A percentile compares a stretch with the other conserved stretches of the same genome.
Conservation (phyloP, 2,113 vertebrate genomes). For the Craseonycteris thonglongyai region DNA sequence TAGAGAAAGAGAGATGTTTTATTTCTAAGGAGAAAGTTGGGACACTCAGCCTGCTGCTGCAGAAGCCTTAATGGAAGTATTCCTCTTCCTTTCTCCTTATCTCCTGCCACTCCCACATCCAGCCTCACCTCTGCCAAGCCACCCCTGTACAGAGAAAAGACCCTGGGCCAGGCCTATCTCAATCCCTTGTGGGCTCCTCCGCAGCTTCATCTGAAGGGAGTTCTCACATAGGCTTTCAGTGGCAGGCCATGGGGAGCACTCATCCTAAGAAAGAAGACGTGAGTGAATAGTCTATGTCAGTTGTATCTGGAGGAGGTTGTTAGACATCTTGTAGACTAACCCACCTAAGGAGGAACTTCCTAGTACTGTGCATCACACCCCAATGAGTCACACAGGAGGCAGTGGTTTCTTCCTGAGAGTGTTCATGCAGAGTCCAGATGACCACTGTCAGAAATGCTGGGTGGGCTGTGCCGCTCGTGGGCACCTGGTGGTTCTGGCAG, state of each 20-base stretch:
- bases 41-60: neutral
- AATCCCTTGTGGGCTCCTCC: neutral
- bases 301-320: neutral
- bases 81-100: neutral
- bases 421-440: neutral
- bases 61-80: accelerated
- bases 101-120: neutral
- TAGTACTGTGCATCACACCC: neutral
- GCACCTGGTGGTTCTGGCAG: neutral
- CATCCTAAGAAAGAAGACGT: neutral
- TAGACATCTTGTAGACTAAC: neutral
- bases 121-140: neutral
- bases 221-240: neutral
- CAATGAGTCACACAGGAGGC: neutral
- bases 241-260: neutral
- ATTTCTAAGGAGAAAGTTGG: neutral
- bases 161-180: neutral
- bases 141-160: neutral
- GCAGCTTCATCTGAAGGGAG: neutral
- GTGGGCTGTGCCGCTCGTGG: neutral
- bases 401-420: neutral
- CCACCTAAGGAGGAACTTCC: neutral
- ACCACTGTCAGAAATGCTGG: neutral
- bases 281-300: neutral
- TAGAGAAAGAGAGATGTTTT: neutral